Conservation (phyloP, 1,140 invertebrate species). For the Laupala kohalensis region DNA sequence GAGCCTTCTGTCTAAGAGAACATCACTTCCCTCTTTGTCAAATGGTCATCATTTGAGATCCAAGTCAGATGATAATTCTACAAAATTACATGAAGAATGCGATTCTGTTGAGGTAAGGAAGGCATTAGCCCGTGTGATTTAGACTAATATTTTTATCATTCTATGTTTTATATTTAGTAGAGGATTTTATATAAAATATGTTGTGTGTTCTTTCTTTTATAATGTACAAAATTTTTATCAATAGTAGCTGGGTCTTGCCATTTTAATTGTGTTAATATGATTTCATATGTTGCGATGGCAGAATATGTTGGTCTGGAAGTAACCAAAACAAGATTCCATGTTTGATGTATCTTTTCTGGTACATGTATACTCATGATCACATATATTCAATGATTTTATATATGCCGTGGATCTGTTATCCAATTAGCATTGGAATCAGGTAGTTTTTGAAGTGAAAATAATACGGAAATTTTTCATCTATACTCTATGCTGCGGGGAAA, state of each 20-base stretch:
- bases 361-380: background rate
- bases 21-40: background rate
- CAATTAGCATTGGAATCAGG: background rate
- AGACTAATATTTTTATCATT: background rate
- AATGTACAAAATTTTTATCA: no score
- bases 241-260: background rate
- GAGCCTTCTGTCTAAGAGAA: no score
- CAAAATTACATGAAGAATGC: background rate
- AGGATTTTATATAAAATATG: background rate
- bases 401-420: background rate
- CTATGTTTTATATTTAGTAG: background rate
- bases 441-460: background rate
- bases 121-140: no score
- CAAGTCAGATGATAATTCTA: background rate
- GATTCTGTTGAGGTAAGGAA: background rate
- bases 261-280: background rate
- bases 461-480: background rate
- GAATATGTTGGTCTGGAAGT: background rate
- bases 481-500: no score
- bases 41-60: background rate
- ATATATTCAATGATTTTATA: background rate
- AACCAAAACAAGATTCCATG: background rate
- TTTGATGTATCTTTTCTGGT: background rate
- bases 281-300: background rate
- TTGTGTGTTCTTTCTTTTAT: background rate